Evolutionary conservation across 2,113 vertebrate genomes (phyloP), one percentile per base, ranked within the genome.

Genomic region (Brienomyrus brachyistius): DNA sequence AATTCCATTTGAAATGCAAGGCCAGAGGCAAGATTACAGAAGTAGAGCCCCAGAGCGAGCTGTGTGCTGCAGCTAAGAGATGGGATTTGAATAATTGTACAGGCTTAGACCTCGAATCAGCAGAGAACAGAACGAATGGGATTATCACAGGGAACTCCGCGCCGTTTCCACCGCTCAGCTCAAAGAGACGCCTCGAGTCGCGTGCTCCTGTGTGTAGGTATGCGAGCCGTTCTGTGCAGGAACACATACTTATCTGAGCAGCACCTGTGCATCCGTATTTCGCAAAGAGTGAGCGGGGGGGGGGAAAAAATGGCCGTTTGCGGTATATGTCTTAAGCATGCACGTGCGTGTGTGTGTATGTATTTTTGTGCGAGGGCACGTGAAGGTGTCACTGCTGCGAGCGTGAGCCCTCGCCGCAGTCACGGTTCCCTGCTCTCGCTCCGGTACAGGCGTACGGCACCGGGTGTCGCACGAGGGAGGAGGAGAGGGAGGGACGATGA

Each of bases 1-100:
- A 98, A 98, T 97, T 98, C 98, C 97, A 98, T 99, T 98, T 98
- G 97, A 98, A 98, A 98, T 98, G 97, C 97, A 97, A 97, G 97
- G 98, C 98, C 97, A 98, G 98, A 95, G 98, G 97, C 97, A 96
- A 98, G 97, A 99, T 98, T 98, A 98, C 95, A 96, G 97, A 97
- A 95, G 97, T 97, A 97, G 93, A 96, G 97, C 97, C 97, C 97
- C 97, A 96, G 97, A 96, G 98, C 97, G 97, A 98, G 97, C 97
- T 97, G 97, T 97, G 97, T 97, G 98, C 97, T 97, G 97, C 96
- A 98, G 97, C 97, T 99, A 98, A 98, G 98, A 98, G 98, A 97
- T 96, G 94, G 97, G 97, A 98, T 99, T 99, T 98, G 97, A 99
- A 98, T 99, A 98, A 99, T 98, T 98, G 97, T 98, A 96, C 97